These are phyloP conservation scores for Polydrusus pterygomalis DNA, from an alignment of 2,888 invertebrate species.

Conservation along the genomic window DNA sequence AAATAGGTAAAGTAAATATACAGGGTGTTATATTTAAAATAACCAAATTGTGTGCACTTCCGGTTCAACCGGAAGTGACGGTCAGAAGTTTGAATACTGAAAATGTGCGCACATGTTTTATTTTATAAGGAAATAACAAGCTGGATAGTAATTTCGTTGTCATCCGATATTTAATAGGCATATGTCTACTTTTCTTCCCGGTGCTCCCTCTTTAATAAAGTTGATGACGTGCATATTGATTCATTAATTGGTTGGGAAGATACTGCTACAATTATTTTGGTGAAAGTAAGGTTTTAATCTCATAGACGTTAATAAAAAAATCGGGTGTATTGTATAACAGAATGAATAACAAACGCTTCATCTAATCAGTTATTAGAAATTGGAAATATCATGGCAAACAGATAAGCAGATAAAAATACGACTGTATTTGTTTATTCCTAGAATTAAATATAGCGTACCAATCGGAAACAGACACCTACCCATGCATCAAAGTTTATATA, in stretches of 20 bases:
- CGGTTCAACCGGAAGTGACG: no score
- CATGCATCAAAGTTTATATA: no score
- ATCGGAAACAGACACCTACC: constrained; percentile 3
- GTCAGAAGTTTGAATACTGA: no score
- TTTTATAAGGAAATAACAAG: no score
- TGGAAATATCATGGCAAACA: not conserved
- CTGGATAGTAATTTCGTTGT: no score
- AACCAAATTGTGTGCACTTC: no score
- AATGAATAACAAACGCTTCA: not conserved
- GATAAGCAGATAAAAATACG: not conserved
- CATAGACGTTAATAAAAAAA: not conserved
- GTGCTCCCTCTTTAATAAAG: no score
- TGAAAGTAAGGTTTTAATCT: not conserved
- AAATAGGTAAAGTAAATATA: no score
- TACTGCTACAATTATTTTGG: not conserved
- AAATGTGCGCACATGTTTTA: no score
- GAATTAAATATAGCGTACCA: not conserved
- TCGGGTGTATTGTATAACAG: not conserved
- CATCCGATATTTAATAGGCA: no score
- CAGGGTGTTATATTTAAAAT: no score
- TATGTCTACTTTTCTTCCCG: no score
- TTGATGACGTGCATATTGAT: not conserved
- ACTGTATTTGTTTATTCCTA: not conserved
- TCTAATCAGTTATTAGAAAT: constrained; percentile 17
- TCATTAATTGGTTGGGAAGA: not conserved